Evolutionary conservation across 2,797 vertebrate species (phyloP).

Genomic region (Enteromius treurensis): DNA sequence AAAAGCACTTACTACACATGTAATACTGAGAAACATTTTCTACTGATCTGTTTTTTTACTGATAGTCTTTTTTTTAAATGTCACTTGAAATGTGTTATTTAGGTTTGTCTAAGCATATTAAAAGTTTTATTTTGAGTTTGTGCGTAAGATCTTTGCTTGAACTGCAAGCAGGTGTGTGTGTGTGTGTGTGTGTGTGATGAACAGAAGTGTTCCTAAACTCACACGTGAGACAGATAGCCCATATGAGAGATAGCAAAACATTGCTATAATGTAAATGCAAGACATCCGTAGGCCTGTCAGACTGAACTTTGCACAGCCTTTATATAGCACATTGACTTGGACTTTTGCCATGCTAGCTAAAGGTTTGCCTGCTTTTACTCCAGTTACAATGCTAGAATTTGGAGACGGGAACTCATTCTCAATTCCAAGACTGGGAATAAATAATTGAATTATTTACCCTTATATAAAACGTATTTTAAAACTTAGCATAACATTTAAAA

Average conservation of each 20-base stretch:
- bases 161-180: not conserved
- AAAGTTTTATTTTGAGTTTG: constrained; percentile 53
- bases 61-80: constrained; percentile 26
- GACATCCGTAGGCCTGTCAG: constrained; percentile 58
- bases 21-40: constrained; percentile 63
- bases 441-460: not conserved
- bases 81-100: constrained; percentile 39
- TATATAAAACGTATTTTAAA: not conserved
- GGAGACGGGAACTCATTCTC: not conserved
- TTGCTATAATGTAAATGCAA: constrained; percentile 53
- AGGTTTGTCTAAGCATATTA: constrained; percentile 46
- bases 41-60: constrained; percentile 63
- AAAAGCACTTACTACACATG: constrained; percentile 71
- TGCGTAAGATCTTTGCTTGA: constrained; percentile 12
- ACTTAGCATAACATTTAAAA: too few relatives aligned
- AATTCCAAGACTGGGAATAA: not conserved
- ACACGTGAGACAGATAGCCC: not conserved
- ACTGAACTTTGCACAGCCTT: constrained; percentile 58
- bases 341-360: not conserved
- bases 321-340: constrained; percentile 31
- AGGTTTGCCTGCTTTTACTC: not conserved
- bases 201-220: not conserved
- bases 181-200: not conserved
- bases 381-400: not conserved
- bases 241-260: constrained; percentile 4